phyloP scores from a whole-genome alignment of 2,888 invertebrate genomes.

The Cynaeus angustus region DNA sequence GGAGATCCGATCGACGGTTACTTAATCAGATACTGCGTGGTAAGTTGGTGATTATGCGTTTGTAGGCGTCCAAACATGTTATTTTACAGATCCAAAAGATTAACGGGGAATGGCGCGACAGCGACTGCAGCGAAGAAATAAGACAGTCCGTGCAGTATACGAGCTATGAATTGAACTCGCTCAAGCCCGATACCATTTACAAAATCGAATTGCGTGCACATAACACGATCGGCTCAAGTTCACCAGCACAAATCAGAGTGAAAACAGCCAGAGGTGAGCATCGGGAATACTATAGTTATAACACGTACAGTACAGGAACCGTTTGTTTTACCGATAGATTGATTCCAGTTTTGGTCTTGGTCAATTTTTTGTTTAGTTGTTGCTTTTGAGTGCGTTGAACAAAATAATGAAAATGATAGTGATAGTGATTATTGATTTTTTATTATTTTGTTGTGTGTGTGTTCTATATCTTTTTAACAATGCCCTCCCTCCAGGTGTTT shows the following conservation, averaged over 20 bases:
- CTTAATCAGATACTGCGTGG: conserved; percentile 86
- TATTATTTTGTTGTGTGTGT: conserved; percentile 50
- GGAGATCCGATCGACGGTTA: conserved; percentile 92
- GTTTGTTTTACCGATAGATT: conserved; percentile 26
- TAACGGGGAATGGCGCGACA: conserved; percentile 79
- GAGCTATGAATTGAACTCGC: conserved; percentile 78
- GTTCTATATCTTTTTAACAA: conserved; percentile 49
- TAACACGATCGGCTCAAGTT: conserved; percentile 89
- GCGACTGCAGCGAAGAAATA: conserved; percentile 76
- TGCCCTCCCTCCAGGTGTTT: conserved; percentile 62
- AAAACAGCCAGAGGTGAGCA: conserved; percentile 92
- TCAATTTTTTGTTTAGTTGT: conserved; percentile 51
- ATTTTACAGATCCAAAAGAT: conserved; percentile 77
- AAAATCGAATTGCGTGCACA: conserved; percentile 88
- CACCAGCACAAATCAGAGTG: conserved; percentile 84
- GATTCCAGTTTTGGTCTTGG: conserved; percentile 46
- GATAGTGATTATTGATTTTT: conserved; percentile 15
- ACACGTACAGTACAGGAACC: conserved; percentile 51
- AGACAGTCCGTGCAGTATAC: conserved; percentile 78
- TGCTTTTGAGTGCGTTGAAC: conserved; percentile 31
- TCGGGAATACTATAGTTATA: conserved; percentile 59
- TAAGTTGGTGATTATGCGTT: conserved; percentile 71
- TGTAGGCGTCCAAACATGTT: background rate
- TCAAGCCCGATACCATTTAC: conserved; percentile 88
- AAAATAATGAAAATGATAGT: conserved; percentile 24